Evolutionary conservation across 2,888 invertebrate genomes (phyloP).

Genomic region (Microdon myrmicae): DNA sequence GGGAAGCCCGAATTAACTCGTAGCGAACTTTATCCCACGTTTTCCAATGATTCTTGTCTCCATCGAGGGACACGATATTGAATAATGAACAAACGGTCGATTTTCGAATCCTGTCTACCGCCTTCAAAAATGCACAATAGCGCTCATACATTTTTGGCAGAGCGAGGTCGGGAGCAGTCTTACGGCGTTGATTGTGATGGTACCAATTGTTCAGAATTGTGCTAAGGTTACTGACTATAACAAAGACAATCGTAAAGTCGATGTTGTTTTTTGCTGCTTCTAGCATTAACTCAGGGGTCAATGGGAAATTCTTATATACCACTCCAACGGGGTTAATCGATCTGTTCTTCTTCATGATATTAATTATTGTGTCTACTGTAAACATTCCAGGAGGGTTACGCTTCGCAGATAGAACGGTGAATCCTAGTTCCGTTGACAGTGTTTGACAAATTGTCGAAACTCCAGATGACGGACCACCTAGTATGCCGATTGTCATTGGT

Average conservation of each 20-base stretch:
- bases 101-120: conserved; percentile 7
- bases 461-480: conserved; percentile 74
- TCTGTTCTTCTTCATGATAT: conserved; percentile 70
- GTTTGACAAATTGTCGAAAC: conserved; percentile 71
- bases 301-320: conserved; percentile 74
- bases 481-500: conserved; percentile 70
- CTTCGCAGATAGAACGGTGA: conserved; percentile 7
- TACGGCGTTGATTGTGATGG: conserved; percentile 34
- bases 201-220: conserved; percentile 64
- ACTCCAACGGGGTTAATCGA: conserved; percentile 70
- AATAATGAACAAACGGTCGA: conserved; percentile 55
- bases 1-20: conserved; percentile 63
- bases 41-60: conserved; percentile 70
- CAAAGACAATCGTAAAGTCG: conserved; percentile 71
- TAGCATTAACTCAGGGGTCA: conserved; percentile 68
- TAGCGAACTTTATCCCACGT: conserved; percentile 68
- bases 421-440: conserved; percentile 69
- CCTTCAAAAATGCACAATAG: conserved; percentile 30
- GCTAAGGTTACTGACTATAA: conserved; percentile 63
- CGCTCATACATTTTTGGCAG: neutral
- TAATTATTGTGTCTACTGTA: conserved; percentile 67
- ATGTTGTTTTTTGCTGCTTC: conserved; percentile 69
- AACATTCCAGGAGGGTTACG: conserved; percentile 57
- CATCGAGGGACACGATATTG: conserved; percentile 69
- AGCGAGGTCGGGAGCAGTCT: neutral